These are phyloP conservation scores for Patiria pectinifera DNA, from an alignment of 53 echinoderm and acorn worm genomes.

Conservation along the genomic window DNA sequence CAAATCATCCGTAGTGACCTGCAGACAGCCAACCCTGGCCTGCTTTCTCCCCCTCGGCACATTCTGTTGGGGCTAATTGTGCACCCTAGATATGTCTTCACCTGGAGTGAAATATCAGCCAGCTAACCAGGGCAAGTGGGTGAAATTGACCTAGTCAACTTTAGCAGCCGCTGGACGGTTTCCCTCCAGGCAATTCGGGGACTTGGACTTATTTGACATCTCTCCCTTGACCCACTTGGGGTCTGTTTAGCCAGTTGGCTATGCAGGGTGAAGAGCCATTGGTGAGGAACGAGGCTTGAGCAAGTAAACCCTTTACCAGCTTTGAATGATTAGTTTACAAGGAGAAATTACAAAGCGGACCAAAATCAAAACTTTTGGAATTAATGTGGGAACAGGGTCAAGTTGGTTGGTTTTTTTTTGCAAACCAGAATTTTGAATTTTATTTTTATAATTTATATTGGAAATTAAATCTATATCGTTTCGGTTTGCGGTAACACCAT, in stretches of 20 bases:
- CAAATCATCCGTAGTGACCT: constrained; percentile 26
- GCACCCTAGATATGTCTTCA: constrained; percentile 22
- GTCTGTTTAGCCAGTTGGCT: not conserved
- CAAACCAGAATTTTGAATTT: no score
- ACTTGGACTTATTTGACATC: not conserved
- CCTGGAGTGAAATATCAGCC: constrained; percentile 3
- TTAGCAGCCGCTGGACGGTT: not conserved
- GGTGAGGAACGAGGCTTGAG: not conserved
- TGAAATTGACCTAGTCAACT: constrained; percentile 41
- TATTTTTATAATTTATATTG: no score
- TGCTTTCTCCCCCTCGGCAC: not conserved
- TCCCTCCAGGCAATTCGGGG: not conserved
- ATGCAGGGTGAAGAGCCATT: not conserved
- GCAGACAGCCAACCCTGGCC: not conserved
- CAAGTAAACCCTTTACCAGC: no score
- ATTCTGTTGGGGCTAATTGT: constrained; percentile 15
- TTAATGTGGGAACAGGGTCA: no score
- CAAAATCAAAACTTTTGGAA: no score
- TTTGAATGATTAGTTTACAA: no score
- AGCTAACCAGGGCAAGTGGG: not conserved
- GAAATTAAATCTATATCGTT: no score
- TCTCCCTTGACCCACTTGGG: not conserved
- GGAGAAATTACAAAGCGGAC: no score
- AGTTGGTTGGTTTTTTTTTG: no score
- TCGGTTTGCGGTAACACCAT: no score